phyloP scores from a whole-genome alignment of 2,888 invertebrate species.

The Quadroppia sp. region DNA sequence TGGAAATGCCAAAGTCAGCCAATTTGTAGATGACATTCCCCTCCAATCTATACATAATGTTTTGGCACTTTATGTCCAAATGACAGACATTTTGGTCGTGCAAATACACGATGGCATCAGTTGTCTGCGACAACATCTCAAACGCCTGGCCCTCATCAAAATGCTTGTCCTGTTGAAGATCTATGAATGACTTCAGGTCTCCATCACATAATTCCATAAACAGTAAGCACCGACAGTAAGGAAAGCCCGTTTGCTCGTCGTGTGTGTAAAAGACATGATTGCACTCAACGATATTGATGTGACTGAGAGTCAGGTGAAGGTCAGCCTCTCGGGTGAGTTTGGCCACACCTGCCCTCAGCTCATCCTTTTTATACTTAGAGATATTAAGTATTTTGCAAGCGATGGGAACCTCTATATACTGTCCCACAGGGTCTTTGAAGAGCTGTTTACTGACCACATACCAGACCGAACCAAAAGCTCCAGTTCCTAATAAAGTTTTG shows the following conservation, averaged over 20 bases:
- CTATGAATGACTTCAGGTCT: not conserved
- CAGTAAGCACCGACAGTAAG: not conserved
- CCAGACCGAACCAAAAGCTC: not conserved
- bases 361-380: too few species aligned
- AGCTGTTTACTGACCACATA: not conserved
- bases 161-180: too few species aligned
- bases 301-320: not conserved
- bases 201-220: not conserved
- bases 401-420: not conserved
- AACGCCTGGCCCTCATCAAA: not conserved
- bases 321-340: not conserved
- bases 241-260: not conserved
- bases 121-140: not conserved
- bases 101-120: not conserved
- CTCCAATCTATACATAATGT: not conserved
- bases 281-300: not conserved
- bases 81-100: not conserved
- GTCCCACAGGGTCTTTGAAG: not conserved
- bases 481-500: not conserved
- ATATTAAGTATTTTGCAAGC: not conserved
- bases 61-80: not conserved
- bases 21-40: not conserved
- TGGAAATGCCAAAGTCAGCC: not conserved
- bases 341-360: too few species aligned
- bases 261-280: not conserved